Base-by-base conservation (phyloP, 2,888 invertebrate species). In the Pseudolycoriella hygida region DNA sequence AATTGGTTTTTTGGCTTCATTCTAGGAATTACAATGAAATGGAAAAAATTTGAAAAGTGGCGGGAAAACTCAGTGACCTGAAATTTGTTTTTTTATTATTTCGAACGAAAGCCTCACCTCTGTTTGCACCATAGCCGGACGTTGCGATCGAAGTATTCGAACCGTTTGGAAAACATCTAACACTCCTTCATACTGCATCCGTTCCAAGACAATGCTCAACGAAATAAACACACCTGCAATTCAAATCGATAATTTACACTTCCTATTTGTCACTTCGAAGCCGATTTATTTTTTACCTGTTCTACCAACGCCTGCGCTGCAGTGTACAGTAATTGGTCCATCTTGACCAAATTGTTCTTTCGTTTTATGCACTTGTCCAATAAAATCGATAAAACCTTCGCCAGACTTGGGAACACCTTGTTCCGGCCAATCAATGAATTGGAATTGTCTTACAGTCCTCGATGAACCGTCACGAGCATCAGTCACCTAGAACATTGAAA, bases 301-400 rank as follows among this genome's bases (percentile, higher is more conserved):
- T 55, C 98, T 78, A 1, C 98, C 98, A 47, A 97, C 97, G 40
- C 98, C 98, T 54, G 96, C 94, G 62, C 93, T 93, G 79, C 93
- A 93, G 66, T 97, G 96, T 19, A 97, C 97, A 42, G 96, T 92
- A 51, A 99, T 98, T 1, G 98, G 98, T 8, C 98, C 98, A 60
- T 96, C 97, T 61, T 96, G 96, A 5, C 98, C 98, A 64, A 99
- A 99, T 66, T 98, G 97, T 60, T 96, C 94, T 69, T 99, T 98
- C 44, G 98, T 98, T 69, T 97, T 97, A 70, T 99, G 98, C 42
- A 99, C 96, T 66, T 98, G 97, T 6, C 96, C 94, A 54, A 99
- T 89, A 69, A 98, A 98, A 67, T 99, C 97, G 54, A 98, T 96
- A 68, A 99, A 98, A 37, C 93, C 93, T 61, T 98, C 98, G 1